A percentile compares a stretch with the other conserved stretches of the same genome.
Conservation (phyloP, 2,113 vertebrate genomes). For the Protobothrops flavoviridis region DNA sequence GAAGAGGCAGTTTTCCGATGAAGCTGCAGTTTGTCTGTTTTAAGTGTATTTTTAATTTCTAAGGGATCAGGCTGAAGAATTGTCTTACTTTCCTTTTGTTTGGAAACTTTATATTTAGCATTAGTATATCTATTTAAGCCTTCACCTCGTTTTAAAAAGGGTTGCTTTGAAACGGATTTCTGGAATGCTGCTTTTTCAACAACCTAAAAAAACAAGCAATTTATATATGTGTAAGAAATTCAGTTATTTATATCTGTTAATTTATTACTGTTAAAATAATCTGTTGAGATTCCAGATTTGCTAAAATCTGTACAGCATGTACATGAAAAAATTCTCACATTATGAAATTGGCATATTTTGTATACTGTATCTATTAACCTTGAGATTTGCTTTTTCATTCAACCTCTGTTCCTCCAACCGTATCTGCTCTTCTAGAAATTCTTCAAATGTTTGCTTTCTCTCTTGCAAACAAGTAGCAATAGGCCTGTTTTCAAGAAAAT, state of each 20-base stretch:
- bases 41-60: conserved; percentile 55
- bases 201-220: conserved; percentile 61
- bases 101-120: conserved; percentile 65
- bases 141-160: conserved; percentile 88
- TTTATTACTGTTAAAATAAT: background rate
- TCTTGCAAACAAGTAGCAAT: conserved; percentile 77
- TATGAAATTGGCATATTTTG: background rate
- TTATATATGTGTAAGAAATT: background rate
- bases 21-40: conserved; percentile 62
- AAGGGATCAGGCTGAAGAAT: conserved; percentile 48
- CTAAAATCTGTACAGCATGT: background rate
- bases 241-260: background rate
- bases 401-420: conserved; percentile 82
- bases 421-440: conserved; percentile 91
- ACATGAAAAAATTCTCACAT: background rate
- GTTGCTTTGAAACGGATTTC: conserved; percentile 73
- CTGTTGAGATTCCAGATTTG: background rate
- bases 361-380: conserved; percentile 68
- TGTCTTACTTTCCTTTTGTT: conserved; percentile 54
- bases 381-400: conserved; percentile 65
- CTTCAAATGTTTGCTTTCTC: conserved; percentile 88
- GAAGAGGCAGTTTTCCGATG: conserved; percentile 78
- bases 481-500: conserved; percentile 71
- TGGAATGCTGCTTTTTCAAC: conserved; percentile 46
- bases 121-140: conserved; percentile 84